Evolutionary conservation across 2,113 vertebrate species (phyloP).

Genomic region (Epinephelus cyanopodus): DNA sequence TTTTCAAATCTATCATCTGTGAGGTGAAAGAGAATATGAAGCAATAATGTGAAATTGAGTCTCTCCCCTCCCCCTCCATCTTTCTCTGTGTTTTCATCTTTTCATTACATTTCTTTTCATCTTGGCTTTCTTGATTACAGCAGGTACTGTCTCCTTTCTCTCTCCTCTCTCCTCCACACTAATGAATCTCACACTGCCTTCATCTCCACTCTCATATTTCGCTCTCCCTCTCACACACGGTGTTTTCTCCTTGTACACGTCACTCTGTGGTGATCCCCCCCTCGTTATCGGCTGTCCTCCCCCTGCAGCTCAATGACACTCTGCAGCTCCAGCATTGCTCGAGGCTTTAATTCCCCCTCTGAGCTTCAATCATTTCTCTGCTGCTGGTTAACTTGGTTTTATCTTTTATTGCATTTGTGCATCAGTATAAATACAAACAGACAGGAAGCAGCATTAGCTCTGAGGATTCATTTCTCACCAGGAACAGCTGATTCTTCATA

Average conservation of each 20-base stretch:
- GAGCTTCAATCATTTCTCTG: neutral
- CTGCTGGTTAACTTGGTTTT: rapidly evolving
- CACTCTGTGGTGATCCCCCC: neutral
- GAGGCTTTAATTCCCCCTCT: neutral
- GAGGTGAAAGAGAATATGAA: neutral
- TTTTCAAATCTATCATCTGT: neutral
- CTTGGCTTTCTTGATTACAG: neutral
- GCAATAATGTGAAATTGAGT: neutral
- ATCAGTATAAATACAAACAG: neutral
- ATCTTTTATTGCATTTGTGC: neutral
- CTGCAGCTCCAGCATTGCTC: neutral
- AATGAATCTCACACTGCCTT: conserved; percentile 22
- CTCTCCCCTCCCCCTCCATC: no score
- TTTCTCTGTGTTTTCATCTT: neutral
- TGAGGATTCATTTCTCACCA: neutral
- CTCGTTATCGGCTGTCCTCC: neutral
- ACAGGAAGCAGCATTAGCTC: neutral
- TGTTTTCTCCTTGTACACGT: neutral
- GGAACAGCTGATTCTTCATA: neutral
- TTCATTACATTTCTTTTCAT: neutral
- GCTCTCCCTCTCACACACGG: neutral
- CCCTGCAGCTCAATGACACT: neutral
- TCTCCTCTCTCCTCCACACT: conserved; percentile 12
- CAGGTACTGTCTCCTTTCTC: neutral
- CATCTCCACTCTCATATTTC: neutral